Evolutionary conservation across 2,888 invertebrate genomes (phyloP).

Genomic region (Noctuana brunneofusca): DNA sequence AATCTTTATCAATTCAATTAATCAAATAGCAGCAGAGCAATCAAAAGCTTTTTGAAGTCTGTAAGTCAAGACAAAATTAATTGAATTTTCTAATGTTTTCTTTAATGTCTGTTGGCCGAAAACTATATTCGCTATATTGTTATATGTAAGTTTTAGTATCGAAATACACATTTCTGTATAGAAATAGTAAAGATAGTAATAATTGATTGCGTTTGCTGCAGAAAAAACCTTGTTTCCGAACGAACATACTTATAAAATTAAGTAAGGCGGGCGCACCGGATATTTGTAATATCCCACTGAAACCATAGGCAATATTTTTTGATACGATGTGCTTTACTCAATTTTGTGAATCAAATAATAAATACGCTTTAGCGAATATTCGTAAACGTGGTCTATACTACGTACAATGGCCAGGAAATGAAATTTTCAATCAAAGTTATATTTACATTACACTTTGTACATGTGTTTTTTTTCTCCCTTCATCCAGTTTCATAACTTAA

Average conservation of each 20-base stretch:
- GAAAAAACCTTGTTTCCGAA: constrained; percentile 39
- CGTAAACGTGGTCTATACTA: background rate
- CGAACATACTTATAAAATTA: constrained; percentile 45
- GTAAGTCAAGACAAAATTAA: too few relatives aligned
- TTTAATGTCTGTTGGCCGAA: too few relatives aligned
- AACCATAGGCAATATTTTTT: constrained; percentile 26
- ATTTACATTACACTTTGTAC: too few relatives aligned
- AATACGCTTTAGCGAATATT: background rate
- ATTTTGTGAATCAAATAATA: constrained; percentile 12
- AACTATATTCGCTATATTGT: too few relatives aligned
- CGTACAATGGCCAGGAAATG: background rate
- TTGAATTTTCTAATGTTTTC: too few relatives aligned
- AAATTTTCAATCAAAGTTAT: background rate
- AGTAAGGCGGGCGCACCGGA: constrained; percentile 53
- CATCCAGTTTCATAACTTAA: too few relatives aligned
- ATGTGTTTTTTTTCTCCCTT: too few relatives aligned
- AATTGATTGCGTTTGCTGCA: constrained; percentile 25
- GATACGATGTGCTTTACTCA: constrained; percentile 13
- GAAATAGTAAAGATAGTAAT: constrained; percentile 9
- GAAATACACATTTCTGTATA: background rate
- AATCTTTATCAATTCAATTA: too few relatives aligned
- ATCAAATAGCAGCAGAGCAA: too few relatives aligned
- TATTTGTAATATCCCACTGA: constrained; percentile 52
- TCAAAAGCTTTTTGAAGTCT: too few relatives aligned
- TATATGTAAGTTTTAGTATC: too few relatives aligned